Evolutionary conservation across 1,140 invertebrate species (phyloP), one percentile per base, ranked within the genome.

Genomic region (Trichogramma pretiosum): DNA sequence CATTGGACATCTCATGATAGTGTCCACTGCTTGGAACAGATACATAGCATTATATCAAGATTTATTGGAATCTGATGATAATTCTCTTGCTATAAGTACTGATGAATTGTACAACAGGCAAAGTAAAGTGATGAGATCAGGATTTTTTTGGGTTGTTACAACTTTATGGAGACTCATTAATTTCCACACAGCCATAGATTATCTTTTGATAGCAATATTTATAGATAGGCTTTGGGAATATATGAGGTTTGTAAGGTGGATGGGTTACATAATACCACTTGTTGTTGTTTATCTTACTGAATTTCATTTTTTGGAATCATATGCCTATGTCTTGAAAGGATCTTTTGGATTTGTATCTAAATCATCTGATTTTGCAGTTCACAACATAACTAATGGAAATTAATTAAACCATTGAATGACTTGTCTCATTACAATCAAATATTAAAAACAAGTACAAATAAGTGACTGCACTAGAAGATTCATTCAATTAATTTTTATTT

Each of bases 111-210:
- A 61, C 13, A 18, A 19, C 7, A 56, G 53, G 30, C 65, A 66
- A 42, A 60, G 65, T 13, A 50, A 64, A 36, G 61, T 73, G 4
- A 59, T 78, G 42, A 63, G 74, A 37, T 83, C 82, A 3, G 73
- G 76, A 0, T 76, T 79, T 21, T 89, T 89, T 55, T 87, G 85
- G 68, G 66, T 78, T 5, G 74, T 89, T 0, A 77, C 84, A 1
- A 82, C 79, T 60, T 60, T 84, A 33, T 92, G 88, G 88, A 77
- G 85, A 48, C 65, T 89, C 0, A 74, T 85, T 1, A 89, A 90
- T 61, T 83, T 85, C 0, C 87, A 90, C 59, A 83, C 84, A 22
- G 72, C 87, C 46, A 65, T 87, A 14, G 85, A 91, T 64, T 76
- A 82, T 46, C 60, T 89, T 11, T 74, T 89, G 5, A 63, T 89